Conservation (phyloP, 2,888 invertebrate genomes). For the Polyploca ridens region DNA sequence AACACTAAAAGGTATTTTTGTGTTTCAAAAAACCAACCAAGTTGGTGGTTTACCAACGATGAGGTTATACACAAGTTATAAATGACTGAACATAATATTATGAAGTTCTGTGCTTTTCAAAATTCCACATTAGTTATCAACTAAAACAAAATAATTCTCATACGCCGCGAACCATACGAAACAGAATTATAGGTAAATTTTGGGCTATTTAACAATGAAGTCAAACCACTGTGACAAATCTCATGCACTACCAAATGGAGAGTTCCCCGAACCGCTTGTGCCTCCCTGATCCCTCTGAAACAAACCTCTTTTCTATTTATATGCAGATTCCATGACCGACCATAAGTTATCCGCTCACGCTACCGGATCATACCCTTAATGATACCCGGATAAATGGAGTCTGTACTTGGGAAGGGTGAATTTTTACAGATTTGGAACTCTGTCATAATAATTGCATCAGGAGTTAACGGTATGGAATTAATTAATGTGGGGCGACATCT, state of each 20-base stretch:
- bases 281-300: conserved; percentile 51
- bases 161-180: not conserved
- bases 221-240: conserved; percentile 26
- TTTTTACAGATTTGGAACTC: conserved; percentile 60
- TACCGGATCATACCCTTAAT: conserved; percentile 80
- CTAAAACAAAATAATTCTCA: too few species aligned
- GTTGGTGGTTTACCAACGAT: too few species aligned
- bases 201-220: conserved; percentile 20
- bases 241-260: conserved; percentile 17
- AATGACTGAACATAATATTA: too few species aligned
- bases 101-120: too few species aligned
- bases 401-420: conserved; percentile 61
- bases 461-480: conserved; percentile 73
- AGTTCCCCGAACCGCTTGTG: conserved; percentile 24
- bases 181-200: not conserved
- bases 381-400: conserved; percentile 74
- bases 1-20: too few species aligned
- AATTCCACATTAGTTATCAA: not conserved
- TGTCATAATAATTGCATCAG: conserved; percentile 55
- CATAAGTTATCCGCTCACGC: conserved; percentile 80
- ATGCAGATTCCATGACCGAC: conserved; percentile 81
- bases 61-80: too few species aligned
- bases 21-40: too few species aligned
- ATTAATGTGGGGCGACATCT: conserved; percentile 74
- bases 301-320: conserved; percentile 77